Evolutionary conservation across 1,140 invertebrate genomes (phyloP), one percentile per base, ranked within the genome.

Genomic region (Patella vulgata): DNA sequence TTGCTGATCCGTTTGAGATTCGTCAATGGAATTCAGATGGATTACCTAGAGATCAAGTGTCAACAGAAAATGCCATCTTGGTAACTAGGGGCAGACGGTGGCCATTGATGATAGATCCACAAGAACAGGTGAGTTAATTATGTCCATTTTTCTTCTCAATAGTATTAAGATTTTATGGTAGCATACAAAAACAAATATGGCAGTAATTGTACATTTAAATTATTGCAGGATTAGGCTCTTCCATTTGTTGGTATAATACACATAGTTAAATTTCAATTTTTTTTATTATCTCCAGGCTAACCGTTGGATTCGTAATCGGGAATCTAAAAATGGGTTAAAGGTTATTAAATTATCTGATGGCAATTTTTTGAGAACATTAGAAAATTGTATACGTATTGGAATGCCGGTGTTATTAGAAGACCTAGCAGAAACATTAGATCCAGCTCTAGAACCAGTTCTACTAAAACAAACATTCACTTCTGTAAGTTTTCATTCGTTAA

Each of bases 101-200:
- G 93, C 92, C 93, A 0, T 86, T 95, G 1, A 93, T 94, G 88
- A 94, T 95, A 62, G 93, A 95, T 85, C 93, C 93, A 0, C 93
- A 95, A 80, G 93, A 95, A 81, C 93, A 95, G 86, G 90, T 91
- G 28, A 23, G 17, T n/a, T 33, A 36, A 36, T 14, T 8, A n/a
- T n/a, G n/a, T n/a, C n/a, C n/a, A n/a, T n/a, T n/a, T n/a, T n/a
- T n/a, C n/a, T n/a, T n/a, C n/a, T n/a, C n/a, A n/a, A n/a, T n/a
- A n/a, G n/a, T n/a, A n/a, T n/a, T n/a, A n/a, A n/a, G n/a, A n/a
- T n/a, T n/a, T n/a, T n/a, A n/a, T n/a, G n/a, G n/a, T n/a, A n/a
- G n/a, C n/a, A n/a, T n/a, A n/a, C n/a, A n/a, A n/a, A n/a, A n/a
- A n/a, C n/a, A n/a, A n/a, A n/a, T n/a, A n/a, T n/a, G n/a, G n/a